Conservation (phyloP, 2,113 vertebrate genomes). For the Leptobrachium leishanense region DNA sequence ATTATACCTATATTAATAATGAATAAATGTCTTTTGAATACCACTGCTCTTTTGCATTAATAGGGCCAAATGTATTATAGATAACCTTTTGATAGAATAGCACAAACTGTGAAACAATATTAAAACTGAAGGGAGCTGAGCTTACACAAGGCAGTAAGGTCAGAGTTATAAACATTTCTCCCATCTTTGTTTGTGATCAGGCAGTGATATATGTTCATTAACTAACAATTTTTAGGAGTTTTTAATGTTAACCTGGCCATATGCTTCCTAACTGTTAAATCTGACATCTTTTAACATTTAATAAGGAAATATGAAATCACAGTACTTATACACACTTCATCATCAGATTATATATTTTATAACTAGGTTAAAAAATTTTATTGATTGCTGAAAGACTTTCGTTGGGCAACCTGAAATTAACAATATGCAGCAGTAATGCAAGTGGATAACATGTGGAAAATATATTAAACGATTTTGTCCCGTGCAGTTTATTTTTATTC, state of each 20-base stretch:
- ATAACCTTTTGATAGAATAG: constrained; percentile 84
- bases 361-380: background rate
- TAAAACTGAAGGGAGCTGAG: constrained; percentile 68
- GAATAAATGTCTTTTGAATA: constrained; percentile 82
- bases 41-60: constrained; percentile 73
- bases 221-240: background rate
- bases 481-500: too few species aligned
- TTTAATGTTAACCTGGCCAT: constrained; percentile 1
- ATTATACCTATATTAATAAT: constrained; percentile 87
- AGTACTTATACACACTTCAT: background rate
- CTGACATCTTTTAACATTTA: background rate
- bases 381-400: background rate
- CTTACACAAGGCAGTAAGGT: constrained; percentile 63
- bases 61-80: constrained; percentile 76
- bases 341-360: background rate
- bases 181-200: constrained; percentile 59
- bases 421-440: too few species aligned
- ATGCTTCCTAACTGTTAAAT: background rate
- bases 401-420: too few species aligned
- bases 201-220: constrained; percentile 50
- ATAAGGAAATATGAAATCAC: background rate
- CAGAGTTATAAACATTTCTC: constrained; percentile 67
- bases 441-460: too few species aligned
- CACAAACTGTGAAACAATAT: constrained; percentile 77
- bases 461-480: too few species aligned